A percentile compares a stretch with the other conserved stretches of the same genome.
phyloP scores from a whole-genome alignment of 2,888 invertebrate genomes.

The Chrysina gloriosa region DNA sequence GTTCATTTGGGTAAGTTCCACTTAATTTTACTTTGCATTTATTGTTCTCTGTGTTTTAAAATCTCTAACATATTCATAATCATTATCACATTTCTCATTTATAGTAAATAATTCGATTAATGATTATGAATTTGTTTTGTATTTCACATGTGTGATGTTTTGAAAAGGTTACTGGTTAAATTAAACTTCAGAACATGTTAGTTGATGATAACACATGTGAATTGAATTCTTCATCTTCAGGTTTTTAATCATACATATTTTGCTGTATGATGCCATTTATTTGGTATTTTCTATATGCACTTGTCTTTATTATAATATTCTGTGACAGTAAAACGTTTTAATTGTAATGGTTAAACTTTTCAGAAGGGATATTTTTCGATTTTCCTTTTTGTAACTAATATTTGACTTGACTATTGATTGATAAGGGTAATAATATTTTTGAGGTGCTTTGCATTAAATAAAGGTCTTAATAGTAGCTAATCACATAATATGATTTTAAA shows the following conservation, averaged over 20 bases:
- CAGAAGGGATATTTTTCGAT: slow-evolving; percentile 48
- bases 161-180: not conserved
- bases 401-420: slow-evolving; percentile 40
- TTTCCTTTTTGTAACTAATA: slow-evolving; percentile 40
- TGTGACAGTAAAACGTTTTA: slow-evolving; percentile 39
- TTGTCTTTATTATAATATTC: slow-evolving; percentile 9
- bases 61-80: slow-evolving; percentile 21
- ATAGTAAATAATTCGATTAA: not conserved
- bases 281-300: slow-evolving; percentile 10
- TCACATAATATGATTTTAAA: not conserved
- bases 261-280: slow-evolving; percentile 15
- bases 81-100: not conserved
- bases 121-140: slow-evolving; percentile 28
- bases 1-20: slow-evolving; percentile 72
- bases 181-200: not conserved
- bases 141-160: slow-evolving; percentile 28
- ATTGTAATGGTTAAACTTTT: slow-evolving; percentile 50
- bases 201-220: slow-evolving; percentile 20
- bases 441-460: slow-evolving; percentile 4
- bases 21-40: not conserved
- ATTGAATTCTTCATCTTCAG: slow-evolving; percentile 4
- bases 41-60: slow-evolving; percentile 10
- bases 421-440: slow-evolving; percentile 35
- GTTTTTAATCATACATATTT: slow-evolving; percentile 1
- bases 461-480: slow-evolving; percentile 21